Evolutionary conservation across 2,113 vertebrate genomes (phyloP), one percentile per base, ranked within the genome.

Genomic region (Entosphenus tridentatus): DNA sequence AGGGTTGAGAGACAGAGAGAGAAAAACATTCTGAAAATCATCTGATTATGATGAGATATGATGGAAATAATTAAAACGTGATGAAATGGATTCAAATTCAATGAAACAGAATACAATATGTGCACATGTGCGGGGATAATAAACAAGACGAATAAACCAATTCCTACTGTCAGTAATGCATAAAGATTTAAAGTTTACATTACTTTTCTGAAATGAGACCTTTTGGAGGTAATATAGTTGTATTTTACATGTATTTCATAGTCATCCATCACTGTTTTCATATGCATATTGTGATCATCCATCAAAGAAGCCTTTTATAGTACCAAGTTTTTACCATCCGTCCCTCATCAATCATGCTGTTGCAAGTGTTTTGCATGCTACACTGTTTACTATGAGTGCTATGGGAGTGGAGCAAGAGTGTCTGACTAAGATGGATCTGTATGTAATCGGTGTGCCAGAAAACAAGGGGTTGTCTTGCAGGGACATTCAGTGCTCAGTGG

Each of bases 211-310:
- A 65, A 65, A 65, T 65, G 8, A 65, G 21, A 65, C 62, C 62
- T 65, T 65, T 65, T 65, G n/a, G 62, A n/a, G n/a, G n/a, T 65
- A 16, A 65, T 65, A 65, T 65, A 65, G 62, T 65, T 65, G 62
- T 65, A 65, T 65, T 65, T 65, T 65, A 65, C 62, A 65, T 65
- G 62, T 21, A 65, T 65, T 65, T 65, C 62, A 65, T 65, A 65
- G 62, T 65, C 62, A 65, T 65, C 62, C 62, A 65, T 65, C 62
- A 65, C 62, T 65, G 62, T 65, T 65, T 65, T 65, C 62, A 65
- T 65, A 65, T 65, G 62, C 62, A 65, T 65, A 65, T 65, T 65
- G 62, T 65, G 62, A 65, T 65, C 62, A 65, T 65, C 62, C 62
- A 65, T 65, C 62, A 65, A 65, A 65, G 62, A 65, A 65, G 21